These are phyloP conservation scores for Diabrotica virgifera DNA, from an alignment of 1,140 invertebrate genomes.

Conservation along the genomic window DNA sequence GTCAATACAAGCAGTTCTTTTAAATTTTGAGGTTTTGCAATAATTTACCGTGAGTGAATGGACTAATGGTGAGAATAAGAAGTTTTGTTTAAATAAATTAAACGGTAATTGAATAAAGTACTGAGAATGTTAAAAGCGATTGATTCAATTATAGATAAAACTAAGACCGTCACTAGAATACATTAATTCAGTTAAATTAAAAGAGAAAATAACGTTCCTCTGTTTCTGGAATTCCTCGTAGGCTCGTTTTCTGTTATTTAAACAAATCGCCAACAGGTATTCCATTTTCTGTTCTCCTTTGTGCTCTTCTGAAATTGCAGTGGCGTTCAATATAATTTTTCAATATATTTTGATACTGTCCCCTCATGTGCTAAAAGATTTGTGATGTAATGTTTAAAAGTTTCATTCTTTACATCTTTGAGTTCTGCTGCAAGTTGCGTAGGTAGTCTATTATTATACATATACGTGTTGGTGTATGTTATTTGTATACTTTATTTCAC, in stretches of 20 bases:
- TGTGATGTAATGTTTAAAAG: too few relatives aligned
- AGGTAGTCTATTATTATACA: too few relatives aligned
- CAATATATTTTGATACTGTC: too few relatives aligned
- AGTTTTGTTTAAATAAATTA: background rate
- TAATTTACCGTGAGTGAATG: too few relatives aligned
- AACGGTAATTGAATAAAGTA: background rate
- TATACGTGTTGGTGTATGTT: too few relatives aligned
- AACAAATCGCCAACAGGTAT: background rate
- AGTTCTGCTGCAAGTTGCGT: too few relatives aligned
- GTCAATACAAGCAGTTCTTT: too few relatives aligned
- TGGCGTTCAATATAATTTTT: background rate
- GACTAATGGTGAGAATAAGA: too few relatives aligned
- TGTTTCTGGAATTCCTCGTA: background rate
- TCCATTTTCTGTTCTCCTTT: background rate
- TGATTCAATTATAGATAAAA: constrained; percentile 3
- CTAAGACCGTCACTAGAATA: background rate
- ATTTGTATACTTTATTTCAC: too few relatives aligned
- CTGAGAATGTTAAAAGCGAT: background rate
- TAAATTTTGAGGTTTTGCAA: too few relatives aligned
- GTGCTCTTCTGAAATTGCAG: background rate
- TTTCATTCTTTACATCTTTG: too few relatives aligned
- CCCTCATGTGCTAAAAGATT: too few relatives aligned
- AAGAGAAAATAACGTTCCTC: background rate
- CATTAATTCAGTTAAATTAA: background rate
- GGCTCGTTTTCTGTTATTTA: constrained; percentile 2